Evolutionary conservation across 1,140 invertebrate genomes (phyloP).

Genomic region (Drosophila sproati): DNA sequence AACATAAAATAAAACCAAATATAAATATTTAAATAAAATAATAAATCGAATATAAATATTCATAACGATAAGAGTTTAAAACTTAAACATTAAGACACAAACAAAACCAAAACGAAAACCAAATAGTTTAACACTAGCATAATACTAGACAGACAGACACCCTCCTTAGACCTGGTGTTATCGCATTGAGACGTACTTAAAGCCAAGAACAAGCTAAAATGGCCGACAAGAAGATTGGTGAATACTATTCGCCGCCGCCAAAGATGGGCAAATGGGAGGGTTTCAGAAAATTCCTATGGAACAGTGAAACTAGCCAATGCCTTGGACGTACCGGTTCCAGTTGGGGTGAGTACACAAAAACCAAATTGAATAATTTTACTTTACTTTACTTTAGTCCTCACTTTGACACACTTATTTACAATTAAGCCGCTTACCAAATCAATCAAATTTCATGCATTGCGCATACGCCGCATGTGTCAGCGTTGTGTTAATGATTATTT

Average conservation of each 20-base stretch:
- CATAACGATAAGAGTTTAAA: constrained; percentile 67
- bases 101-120: constrained; percentile 29
- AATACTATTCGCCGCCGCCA: constrained; percentile 91
- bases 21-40: constrained; percentile 51
- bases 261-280: constrained; percentile 94
- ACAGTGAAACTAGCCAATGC: constrained; percentile 94
- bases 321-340: constrained; percentile 94
- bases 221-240: constrained; percentile 91
- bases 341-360: constrained; percentile 91
- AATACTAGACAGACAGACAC: constrained; percentile 51
- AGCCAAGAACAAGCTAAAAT: constrained; percentile 82
- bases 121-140: constrained; percentile 65
- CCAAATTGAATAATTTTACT: no score
- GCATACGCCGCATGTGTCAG: constrained; percentile 37
- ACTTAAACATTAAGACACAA: constrained; percentile 53
- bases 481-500: constrained; percentile 5
- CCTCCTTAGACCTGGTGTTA: constrained; percentile 41
- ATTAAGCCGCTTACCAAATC: constrained; percentile 12
- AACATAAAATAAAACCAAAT: constrained; percentile 53
- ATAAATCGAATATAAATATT: constrained; percentile 59
- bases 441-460: constrained; percentile 32
- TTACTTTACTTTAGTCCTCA: no score
- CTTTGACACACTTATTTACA: not conserved
- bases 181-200: constrained; percentile 35
- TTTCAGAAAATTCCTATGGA: constrained; percentile 93